These are phyloP conservation scores for Melipona quadrifasciata DNA, from an alignment of 1,140 invertebrate species.

Conservation along the genomic window DNA sequence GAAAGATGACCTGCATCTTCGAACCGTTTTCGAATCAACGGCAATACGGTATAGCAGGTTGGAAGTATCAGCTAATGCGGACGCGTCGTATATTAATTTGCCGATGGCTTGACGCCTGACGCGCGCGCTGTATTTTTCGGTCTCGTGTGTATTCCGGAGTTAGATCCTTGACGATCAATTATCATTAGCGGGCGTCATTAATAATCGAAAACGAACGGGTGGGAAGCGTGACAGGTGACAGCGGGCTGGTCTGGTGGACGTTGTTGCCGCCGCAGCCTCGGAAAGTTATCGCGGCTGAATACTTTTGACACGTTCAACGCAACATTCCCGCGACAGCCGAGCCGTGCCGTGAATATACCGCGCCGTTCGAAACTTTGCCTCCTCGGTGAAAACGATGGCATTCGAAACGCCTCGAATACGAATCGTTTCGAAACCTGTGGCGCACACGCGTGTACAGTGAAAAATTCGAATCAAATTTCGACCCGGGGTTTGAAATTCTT, in stretches of 20 bases:
- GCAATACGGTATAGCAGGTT: not conserved
- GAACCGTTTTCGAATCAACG: constrained; percentile 2
- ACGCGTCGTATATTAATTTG: constrained; percentile 32
- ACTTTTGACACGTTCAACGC: constrained; percentile 51
- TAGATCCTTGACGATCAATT: constrained; percentile 50
- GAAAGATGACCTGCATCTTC: too few relatives aligned
- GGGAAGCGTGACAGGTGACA: constrained; percentile 40
- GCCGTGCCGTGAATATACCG: not conserved
- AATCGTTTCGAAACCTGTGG: too few relatives aligned
- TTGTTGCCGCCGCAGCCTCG: constrained; percentile 16
- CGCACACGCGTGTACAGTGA: too few relatives aligned
- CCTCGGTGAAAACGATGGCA: not conserved
- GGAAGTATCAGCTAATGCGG: not conserved
- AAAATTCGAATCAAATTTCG: too few relatives aligned
- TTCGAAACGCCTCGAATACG: too few relatives aligned
- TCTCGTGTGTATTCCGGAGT: not conserved
- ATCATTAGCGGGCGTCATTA: constrained; percentile 57
- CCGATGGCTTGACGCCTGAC: not conserved
- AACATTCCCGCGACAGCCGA: constrained; percentile 45
- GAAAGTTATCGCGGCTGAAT: constrained; percentile 55
- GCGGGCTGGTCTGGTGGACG: constrained; percentile 30
- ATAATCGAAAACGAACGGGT: constrained; percentile 49
- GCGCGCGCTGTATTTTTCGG: not conserved
- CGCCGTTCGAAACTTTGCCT: constrained; percentile 5
- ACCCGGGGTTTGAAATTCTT: too few relatives aligned